Evolutionary conservation across 2,888 invertebrate species (phyloP), one percentile per base, ranked within the genome.

Genomic region (Noctuana brunneofusca): DNA sequence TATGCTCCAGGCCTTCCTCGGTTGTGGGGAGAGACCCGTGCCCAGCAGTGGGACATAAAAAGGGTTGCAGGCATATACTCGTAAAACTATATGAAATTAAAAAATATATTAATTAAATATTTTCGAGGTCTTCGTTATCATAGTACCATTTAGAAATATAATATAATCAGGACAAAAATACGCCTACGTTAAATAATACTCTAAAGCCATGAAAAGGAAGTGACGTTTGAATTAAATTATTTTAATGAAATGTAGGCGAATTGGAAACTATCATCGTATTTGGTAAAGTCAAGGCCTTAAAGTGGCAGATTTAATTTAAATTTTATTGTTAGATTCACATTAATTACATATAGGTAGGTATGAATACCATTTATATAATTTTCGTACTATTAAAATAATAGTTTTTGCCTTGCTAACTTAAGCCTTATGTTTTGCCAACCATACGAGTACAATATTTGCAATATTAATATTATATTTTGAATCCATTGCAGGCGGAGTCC

Each of bases 401-500:
- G 35, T 35, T 11, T 35, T 12, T 24, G 2, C 2, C 2, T 24
- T 24, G 24, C 5, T 2, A 24, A 24, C 5, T 24, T 5, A 5
- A 24, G 24, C 5, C 24, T 2, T 6, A 30, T 6, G 30, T 30
- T 30, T 14, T 38, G 1, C 12, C 38, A n/a, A 12, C 38, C 5
- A 38, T 38, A n/a, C 12, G n/a, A n/a, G n/a, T n/a, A n/a, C 8
- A 11, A 11, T 38, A 38, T 1, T n/a, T 20, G 18, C 16, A 16
- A n/a, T 55, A 18, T 1, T 32, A 30, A 57, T 4, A 4, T 14
- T 11, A 3, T 32, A 6, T 58, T 49, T 49, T 27, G 9, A 65
- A 12, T 74, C 48, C 56, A 71, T 89, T 91, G 8, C 87, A 92
- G 92, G 86, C 54, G 73, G 76, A 52, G 74, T 69, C 11, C 75